Evolutionary conservation across 92 coral and sea anemone species (phyloP).

Genomic region (Porites lobata): DNA sequence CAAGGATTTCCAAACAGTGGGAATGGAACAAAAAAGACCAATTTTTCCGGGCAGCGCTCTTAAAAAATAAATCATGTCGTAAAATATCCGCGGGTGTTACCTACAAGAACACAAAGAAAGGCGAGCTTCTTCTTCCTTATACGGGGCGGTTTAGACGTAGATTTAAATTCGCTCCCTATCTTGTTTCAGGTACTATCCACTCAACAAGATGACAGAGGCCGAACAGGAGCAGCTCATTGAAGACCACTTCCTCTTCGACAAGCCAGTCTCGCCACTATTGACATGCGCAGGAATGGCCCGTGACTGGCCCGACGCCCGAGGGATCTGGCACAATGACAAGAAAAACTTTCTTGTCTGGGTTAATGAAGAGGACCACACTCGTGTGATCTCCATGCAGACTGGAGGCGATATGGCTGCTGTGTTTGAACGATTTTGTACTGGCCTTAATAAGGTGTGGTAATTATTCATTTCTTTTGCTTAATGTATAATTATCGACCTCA

Average conservation of each 20-base stretch:
- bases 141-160: background rate
- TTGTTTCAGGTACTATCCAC: conserved; percentile 83
- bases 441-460: conserved; percentile 63
- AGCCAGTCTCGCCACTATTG: conserved; percentile 94
- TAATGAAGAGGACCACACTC: conserved; percentile 96
- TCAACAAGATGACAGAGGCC: conserved; percentile 92
- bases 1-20: too few species aligned
- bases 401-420: conserved; percentile 96
- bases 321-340: conserved; percentile 96
- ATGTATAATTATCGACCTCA: background rate
- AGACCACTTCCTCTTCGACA: conserved; percentile 96
- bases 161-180: background rate
- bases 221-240: conserved; percentile 94
- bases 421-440: conserved; percentile 88
- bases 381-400: conserved; percentile 94
- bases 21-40: too few species aligned
- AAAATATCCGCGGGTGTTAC: too few species aligned
- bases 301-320: conserved; percentile 99
- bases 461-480: background rate
- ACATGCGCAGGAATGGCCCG: conserved; percentile 99
- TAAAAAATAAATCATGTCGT: too few species aligned
- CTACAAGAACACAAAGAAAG: too few species aligned
- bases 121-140: too few species aligned
- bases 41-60: too few species aligned
- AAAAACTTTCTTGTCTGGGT: conserved; percentile 98